phyloP scores from a whole-genome alignment of 2,113 vertebrate genomes.

The Coryphaenoides rupestris region DNA sequence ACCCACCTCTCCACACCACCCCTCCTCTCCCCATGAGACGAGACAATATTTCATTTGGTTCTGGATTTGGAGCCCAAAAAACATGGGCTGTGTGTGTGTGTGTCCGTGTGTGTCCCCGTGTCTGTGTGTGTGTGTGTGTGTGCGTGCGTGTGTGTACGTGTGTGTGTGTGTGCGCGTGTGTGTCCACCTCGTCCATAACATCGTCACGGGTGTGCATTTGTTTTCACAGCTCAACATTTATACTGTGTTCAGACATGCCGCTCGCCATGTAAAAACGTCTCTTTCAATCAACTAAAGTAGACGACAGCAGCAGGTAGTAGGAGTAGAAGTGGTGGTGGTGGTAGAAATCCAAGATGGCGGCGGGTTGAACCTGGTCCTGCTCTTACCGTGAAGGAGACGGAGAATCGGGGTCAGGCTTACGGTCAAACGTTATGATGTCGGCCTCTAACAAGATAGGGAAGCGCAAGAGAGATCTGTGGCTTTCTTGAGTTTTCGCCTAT shows the following conservation, averaged over 20 bases:
- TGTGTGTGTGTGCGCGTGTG: too few relatives aligned
- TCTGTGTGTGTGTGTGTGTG: too few relatives aligned
- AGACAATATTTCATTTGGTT: not conserved
- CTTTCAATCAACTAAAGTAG: not conserved
- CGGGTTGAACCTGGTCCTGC: conserved; percentile 69
- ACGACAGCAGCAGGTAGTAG: conserved; percentile 44
- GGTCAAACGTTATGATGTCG: conserved; percentile 80
- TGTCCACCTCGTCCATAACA: not conserved
- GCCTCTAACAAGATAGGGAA: conserved; percentile 75
- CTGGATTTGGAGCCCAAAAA: not conserved
- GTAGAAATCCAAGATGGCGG: conserved; percentile 86
- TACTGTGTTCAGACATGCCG: too few relatives aligned
- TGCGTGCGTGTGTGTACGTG: too few relatives aligned
- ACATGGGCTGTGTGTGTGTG: not conserved
- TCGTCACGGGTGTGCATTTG: not conserved
- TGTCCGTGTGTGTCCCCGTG: too few relatives aligned
- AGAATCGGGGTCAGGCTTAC: conserved; percentile 60
- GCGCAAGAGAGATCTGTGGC: conserved; percentile 18
- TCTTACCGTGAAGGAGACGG: conserved; percentile 77
- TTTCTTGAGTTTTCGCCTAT: conserved; percentile 4
- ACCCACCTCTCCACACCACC: too few relatives aligned
- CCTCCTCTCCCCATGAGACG: not conserved
- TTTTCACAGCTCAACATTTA: not conserved
- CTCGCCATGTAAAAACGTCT: too few relatives aligned
- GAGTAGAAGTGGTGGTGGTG: conserved; percentile 30